Evolutionary conservation across 2,113 vertebrate species (phyloP), one percentile per base, ranked within the genome.

Genomic region (Datnioides undecimradiatus): DNA sequence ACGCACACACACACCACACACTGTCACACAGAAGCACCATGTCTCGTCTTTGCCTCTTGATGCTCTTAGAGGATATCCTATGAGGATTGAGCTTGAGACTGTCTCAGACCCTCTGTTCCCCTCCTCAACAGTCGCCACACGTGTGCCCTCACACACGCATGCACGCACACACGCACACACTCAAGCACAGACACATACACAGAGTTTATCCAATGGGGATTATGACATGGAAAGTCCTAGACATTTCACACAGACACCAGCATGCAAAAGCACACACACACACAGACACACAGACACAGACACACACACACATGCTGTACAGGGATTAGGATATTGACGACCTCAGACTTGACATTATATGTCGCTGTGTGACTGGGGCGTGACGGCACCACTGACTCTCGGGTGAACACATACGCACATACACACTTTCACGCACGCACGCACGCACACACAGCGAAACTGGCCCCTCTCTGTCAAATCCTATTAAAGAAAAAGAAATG

Each of bases 391-490:
- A 41, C 43, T 45, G 27, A 36, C 31, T 46, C 48, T 34, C 45
- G 67, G 45, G 10, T 58, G 36, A 52, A 21, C 34, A 31, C 54
- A 60, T 57, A 60, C 16, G 45, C 29, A 41, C 54, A 78, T 60
- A 76, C 67, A 73, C 45, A 73, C 63, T 48, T 51, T 55, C 52
- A 38, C 48, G 57, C 69, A 46, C 80, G 52, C 60, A 63, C 33
- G 52, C 38, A 63, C n/a, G 38, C 67, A 45, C 51, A 51, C 25
- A 36, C 5, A 52, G 41, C 54, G 31, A 88, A 84, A 87, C 73
- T 82, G 82, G 57, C 51, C 87, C 59, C 67, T 89, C 63, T 64
- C 72, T 87, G 83, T 84, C 75, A 90, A 92, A 90, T 89, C 85
- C 83, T 90, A 83, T 88, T 87, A 88, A 40, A 78, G 49, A 40